phyloP scores from a whole-genome alignment of 2,888 invertebrate species.

The Pheosia tremula region DNA sequence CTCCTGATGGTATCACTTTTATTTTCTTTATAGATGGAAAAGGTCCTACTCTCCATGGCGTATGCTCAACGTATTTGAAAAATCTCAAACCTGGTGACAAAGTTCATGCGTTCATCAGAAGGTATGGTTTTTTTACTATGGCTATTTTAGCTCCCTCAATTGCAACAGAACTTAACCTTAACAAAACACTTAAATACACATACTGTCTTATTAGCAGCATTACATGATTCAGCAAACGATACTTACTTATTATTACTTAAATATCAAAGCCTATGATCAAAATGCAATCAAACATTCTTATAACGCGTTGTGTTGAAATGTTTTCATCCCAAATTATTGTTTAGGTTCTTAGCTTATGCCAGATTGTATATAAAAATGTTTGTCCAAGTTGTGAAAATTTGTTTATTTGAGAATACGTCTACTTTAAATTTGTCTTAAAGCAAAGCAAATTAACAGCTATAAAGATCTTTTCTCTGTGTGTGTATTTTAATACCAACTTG shows the following conservation, averaged over 20 bases:
- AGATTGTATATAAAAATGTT: too few species aligned
- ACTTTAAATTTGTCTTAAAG: neutral
- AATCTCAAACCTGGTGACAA: slow-evolving; percentile 87
- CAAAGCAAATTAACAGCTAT: too few species aligned
- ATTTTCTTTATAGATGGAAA: slow-evolving; percentile 85
- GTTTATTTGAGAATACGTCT: neutral
- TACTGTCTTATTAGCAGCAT: neutral
- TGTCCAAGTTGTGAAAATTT: neutral
- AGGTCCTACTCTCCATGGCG: slow-evolving; percentile 94
- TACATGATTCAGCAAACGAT: too few species aligned
- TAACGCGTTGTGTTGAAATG: too few species aligned
- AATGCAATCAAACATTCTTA: too few species aligned
- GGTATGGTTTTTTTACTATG: slow-evolving; percentile 78
- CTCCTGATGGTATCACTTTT: neutral
- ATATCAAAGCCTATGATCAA: too few species aligned
- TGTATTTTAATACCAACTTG: neutral
- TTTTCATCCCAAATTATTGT: too few species aligned
- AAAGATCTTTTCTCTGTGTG: neutral
- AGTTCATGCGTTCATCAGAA: slow-evolving; percentile 90
- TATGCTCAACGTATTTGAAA: slow-evolving; percentile 96
- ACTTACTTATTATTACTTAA: too few species aligned
- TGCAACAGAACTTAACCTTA: neutral
- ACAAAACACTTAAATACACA: neutral
- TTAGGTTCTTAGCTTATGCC: too few species aligned
- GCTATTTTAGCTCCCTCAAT: neutral